phyloP scores from a whole-genome alignment of 2,888 invertebrate species.

The Hipparchia sbordonii region DNA sequence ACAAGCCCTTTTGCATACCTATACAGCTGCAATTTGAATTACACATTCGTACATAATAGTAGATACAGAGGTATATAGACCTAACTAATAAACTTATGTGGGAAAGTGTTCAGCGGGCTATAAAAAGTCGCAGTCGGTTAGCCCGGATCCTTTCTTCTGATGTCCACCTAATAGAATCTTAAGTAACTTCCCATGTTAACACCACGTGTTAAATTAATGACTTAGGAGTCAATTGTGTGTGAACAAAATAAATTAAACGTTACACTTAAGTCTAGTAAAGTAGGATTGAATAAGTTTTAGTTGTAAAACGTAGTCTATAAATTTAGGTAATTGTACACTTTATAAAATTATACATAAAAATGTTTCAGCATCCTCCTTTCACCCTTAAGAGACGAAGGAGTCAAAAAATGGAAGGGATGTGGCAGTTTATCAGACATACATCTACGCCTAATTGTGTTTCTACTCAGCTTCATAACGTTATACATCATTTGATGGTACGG shows the following conservation, averaged over 20 bases:
- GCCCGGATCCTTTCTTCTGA: slow-evolving; percentile 72
- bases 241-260: slow-evolving; percentile 42
- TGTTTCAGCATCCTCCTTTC: too few relatives aligned
- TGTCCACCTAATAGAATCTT: slow-evolving; percentile 51
- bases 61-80: background rate
- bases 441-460: too few relatives aligned
- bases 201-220: slow-evolving; percentile 55
- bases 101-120: slow-evolving; percentile 38
- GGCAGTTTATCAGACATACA: too few relatives aligned
- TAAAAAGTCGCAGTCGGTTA: slow-evolving; percentile 58
- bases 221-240: slow-evolving; percentile 43
- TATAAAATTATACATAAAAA: too few relatives aligned
- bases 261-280: slow-evolving; percentile 18
- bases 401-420: too few relatives aligned
- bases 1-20: background rate
- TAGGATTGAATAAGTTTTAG: slow-evolving; percentile 4
- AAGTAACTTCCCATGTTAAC: slow-evolving; percentile 69
- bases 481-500: too few relatives aligned
- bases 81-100: slow-evolving; percentile 32
- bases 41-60: background rate
- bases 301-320: slow-evolving; percentile 7
- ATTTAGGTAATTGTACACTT: too few relatives aligned
- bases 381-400: too few relatives aligned
- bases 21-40: slow-evolving; percentile 8
- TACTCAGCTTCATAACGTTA: too few relatives aligned